Evolutionary conservation across 2,888 invertebrate genomes (phyloP).

Genomic region (Agonopterix alstromeriana): DNA sequence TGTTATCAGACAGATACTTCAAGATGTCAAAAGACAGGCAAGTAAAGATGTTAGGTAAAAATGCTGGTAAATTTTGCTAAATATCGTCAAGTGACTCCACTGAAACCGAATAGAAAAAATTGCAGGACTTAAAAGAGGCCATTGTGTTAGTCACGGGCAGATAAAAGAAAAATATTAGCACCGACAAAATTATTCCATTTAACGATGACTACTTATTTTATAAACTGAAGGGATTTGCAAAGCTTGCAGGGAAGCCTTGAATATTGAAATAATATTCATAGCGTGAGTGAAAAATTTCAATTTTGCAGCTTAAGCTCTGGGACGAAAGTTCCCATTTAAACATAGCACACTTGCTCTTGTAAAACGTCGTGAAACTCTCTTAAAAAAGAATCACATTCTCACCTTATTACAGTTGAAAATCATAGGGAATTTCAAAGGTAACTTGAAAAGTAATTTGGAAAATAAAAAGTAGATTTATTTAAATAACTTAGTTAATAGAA

Average conservation of each 20-base stretch:
- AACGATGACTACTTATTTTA: conserved; percentile 9
- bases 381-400: conserved; percentile 42
- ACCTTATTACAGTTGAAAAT: conserved; percentile 42
- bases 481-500: conserved; percentile 45
- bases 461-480: conserved; percentile 51
- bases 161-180: conserved; percentile 19
- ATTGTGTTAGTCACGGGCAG: too few relatives aligned
- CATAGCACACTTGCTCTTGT: conserved; percentile 36
- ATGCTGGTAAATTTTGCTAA: too few relatives aligned
- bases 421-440: conserved; percentile 31
- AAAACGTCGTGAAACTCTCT: conserved; percentile 25
- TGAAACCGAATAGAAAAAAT: too few relatives aligned
- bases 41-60: too few relatives aligned
- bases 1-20: too few relatives aligned
- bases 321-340: conserved; percentile 18
- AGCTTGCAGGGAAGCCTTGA: conserved; percentile 32
- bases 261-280: conserved; percentile 4
- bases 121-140: too few relatives aligned
- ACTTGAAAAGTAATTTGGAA: conserved; percentile 10
- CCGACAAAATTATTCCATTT: conserved; percentile 15
- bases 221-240: conserved; percentile 29
- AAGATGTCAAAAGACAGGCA: too few relatives aligned
- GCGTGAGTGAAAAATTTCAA: conserved; percentile 4
- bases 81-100: too few relatives aligned
- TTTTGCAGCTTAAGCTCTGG: conserved; percentile 30